Base-by-base conservation (phyloP, 2,888 invertebrate genomes). In the Sipha maydis region DNA sequence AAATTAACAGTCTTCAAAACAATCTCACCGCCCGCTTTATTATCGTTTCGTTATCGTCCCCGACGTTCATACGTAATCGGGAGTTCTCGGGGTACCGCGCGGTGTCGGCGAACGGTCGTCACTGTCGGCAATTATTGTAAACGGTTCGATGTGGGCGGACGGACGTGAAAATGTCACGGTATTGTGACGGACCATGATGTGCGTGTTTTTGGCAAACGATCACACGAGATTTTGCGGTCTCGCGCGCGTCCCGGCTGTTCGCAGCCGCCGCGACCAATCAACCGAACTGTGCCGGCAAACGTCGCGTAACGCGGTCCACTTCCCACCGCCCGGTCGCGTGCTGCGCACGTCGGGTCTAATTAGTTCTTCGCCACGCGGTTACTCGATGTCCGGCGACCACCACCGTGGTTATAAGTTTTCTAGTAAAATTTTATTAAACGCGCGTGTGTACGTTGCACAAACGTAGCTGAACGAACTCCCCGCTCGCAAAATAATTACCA, bases 151-250 rank as follows among this genome's bases (percentile, higher is more conserved):
- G 28, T 17, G 14, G n/a, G 69, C 73, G 73, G n/a, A 31, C 34
- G 14, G 73, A 83, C 31, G 54, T 34, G 56, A 56, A 73, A 82
- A 82, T 48, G 48, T 71, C 82, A 71, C 34, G 34, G 11, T 48
- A 28, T 7, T 14, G 54, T 38, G 38, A 17, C 56, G 14, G 17
- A 54, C 54, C 4, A 54, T 17, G 71, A 73, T 54, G 54, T n/a
- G 48, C 48, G 38, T 38, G 21, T 41, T 76, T 34, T 84, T 84
- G 84, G 84, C 84, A 76, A 67, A 76, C 56, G 76, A 84, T 84
- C 84, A 84, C 61, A 84, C 84, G 41, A 14, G n/a, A 75, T 75
- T 83, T 83, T 14, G 56, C 75, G 75, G 71, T 75, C 11, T 3
- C n/a, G n/a, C 25, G 11, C 31, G 34, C 17, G 19, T 14, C 5